These are phyloP conservation scores for Hirtodrosophila duncani DNA, from an alignment of 2,888 invertebrate genomes.

Conservation along the genomic window DNA sequence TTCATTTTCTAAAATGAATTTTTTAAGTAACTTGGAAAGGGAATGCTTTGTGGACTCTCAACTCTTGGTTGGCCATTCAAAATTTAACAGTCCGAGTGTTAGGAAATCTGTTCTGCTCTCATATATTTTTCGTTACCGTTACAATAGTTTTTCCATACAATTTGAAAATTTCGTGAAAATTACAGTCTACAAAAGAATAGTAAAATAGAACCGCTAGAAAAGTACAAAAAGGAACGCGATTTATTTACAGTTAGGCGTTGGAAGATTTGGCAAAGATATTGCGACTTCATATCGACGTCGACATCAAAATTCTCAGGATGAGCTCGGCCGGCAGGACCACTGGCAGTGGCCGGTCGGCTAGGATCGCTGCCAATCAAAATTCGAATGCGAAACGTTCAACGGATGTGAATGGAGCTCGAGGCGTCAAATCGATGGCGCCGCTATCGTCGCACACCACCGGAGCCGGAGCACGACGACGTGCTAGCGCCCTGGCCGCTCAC, in stretches of 20 bases:
- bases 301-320: conserved; percentile 37
- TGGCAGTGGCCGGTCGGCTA: neutral
- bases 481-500: conserved; percentile 23
- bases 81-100: neutral
- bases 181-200: conserved; percentile 2
- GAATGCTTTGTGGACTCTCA: too few species aligned
- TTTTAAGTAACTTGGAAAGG: too few species aligned
- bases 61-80: too few species aligned
- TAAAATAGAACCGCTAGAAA: neutral
- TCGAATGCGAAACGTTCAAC: conserved; percentile 11
- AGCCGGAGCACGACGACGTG: conserved; percentile 17
- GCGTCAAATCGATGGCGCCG: conserved; percentile 31
- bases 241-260: too few species aligned
- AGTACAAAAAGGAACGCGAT: too few species aligned
- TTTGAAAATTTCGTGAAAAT: conserved; percentile 9
- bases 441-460: conserved; percentile 40
- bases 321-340: conserved; percentile 7
- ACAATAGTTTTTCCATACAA: neutral
- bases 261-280: conserved; percentile 28
- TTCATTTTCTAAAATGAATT: too few species aligned
- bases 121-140: conserved; percentile 5
- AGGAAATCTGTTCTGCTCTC: neutral
- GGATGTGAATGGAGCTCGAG: conserved; percentile 2
- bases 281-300: conserved; percentile 34
- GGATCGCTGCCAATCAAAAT: neutral